Conservation (phyloP, 2,797 vertebrate genomes). For the Paguma larvata region DNA sequence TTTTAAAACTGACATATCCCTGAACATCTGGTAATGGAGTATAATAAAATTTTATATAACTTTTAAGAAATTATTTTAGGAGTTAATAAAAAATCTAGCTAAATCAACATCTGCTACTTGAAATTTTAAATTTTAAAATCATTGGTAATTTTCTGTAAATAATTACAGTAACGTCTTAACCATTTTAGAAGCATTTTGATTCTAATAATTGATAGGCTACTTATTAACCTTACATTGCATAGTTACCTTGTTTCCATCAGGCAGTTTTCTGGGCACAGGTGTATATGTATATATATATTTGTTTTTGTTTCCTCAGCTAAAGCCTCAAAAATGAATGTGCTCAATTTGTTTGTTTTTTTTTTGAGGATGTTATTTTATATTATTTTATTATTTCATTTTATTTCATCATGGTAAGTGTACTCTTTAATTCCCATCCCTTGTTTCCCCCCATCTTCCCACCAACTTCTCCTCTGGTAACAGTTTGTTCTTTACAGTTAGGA, state of each 20-base stretch:
- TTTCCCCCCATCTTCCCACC: not conserved
- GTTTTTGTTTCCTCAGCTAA: not conserved
- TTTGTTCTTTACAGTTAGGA: not conserved
- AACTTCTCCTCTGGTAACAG: not conserved
- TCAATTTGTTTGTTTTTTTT: slow-evolving; percentile 41
- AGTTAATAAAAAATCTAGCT: not conserved
- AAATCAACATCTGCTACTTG: not conserved
- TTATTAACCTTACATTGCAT: not conserved
- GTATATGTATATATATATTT: not conserved
- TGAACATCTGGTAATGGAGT: not conserved
- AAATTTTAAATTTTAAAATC: not conserved
- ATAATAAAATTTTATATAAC: not conserved
- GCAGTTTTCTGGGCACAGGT: not conserved
- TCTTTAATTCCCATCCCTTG: not conserved
- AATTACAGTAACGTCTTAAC: not conserved
- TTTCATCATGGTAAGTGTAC: not conserved
- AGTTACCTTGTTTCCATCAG: not conserved
- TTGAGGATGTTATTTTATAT: not conserved
- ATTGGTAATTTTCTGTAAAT: not conserved
- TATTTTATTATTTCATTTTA: not conserved
- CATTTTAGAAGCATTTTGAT: not conserved
- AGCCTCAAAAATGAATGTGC: slow-evolving; percentile 29
- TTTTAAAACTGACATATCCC: not conserved
- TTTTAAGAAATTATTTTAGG: not conserved
- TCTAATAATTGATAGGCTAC: not conserved